Conservation (phyloP, 2,113 vertebrate species). For the Drymodes brunneopygia region DNA sequence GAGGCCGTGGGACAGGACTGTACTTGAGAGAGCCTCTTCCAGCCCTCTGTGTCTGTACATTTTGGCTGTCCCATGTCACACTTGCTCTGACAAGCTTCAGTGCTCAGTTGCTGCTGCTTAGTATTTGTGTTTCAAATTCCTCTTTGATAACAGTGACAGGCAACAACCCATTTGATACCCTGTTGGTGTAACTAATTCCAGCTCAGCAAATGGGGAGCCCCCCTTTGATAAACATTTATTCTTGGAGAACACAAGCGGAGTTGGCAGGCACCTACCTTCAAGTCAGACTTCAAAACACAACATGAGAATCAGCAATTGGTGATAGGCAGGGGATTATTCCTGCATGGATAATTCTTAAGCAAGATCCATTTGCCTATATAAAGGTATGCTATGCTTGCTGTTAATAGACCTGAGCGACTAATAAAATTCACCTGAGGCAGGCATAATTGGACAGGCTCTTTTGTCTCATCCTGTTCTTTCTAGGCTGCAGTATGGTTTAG, state of each 20-base stretch:
- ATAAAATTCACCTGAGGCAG: background rate
- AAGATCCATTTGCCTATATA: background rate
- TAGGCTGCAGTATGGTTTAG: background rate
- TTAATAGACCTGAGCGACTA: background rate
- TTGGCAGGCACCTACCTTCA: constrained; percentile 17
- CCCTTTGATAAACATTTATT: constrained; percentile 18
- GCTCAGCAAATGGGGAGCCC: background rate
- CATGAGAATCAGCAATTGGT: background rate
- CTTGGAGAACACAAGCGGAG: background rate
- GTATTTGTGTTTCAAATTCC: background rate
- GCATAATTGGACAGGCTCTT: background rate
- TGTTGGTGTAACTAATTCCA: constrained; percentile 13
- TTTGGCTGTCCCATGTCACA: rapidly evolving
- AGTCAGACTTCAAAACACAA: background rate
- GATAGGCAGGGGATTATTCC: constrained; percentile 2
- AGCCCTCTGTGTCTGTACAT: background rate
- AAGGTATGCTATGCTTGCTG: background rate
- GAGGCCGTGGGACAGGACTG: background rate
- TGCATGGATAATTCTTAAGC: background rate
- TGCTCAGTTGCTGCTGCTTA: background rate
- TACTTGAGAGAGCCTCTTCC: background rate
- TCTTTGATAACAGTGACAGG: background rate
- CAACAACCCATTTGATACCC: background rate
- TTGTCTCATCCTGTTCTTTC: background rate
- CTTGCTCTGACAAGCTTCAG: background rate